Base-by-base conservation (phyloP, 2,113 vertebrate species). In the Salvelinus alpinus region DNA sequence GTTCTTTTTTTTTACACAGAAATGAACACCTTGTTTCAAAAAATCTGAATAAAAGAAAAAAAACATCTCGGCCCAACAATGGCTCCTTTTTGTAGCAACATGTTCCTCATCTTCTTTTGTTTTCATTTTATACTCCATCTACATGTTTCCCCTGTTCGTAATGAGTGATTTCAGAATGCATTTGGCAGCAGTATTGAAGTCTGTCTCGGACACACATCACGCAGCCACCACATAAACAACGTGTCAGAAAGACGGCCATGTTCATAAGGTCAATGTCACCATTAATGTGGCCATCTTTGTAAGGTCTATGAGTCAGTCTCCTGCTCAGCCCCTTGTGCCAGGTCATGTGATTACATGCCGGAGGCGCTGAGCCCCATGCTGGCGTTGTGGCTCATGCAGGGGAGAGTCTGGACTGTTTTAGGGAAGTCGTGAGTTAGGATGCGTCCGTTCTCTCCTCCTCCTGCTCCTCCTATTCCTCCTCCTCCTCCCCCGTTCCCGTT, bases 351-450 rank as follows among this genome's bases (percentile, higher is more conserved):
- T 96, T 96, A 99, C 92, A 99, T 97, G 93, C 98, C 97, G 0
- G 97, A 98, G 80, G 98, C 96, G 84, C 97, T 96, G 91, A 99
- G 94, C 91, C 97, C 95, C 94, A 98, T 95, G 91, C 96, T 96
- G 74, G 97, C 96, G 84, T 95, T 94, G 94, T 99, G 97, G 91
- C 98, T 97, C 97, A 99, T 98, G 92, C 97, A 98, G 75, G 98
- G 98, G 88, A 99, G 95, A 0, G 97, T 96, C 91, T 99, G 98
- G 93, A 99, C 95, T 85, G 97, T 94, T 93, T 99, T 98, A 87
- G 96, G 95, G 90, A 97, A 99, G 92, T 99, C 97, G n/a, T 98
- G 97, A 91, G 95, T 95, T 89, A 99, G 95, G 86, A 99, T 95
- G 81, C 98, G 94, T 84, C 98, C 98, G 1, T 99, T 99, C 91